A percentile compares a stretch with the other conserved stretches of the same genome.
Conservation (phyloP, 2,113 vertebrate species). For the Hiodon alosoides region DNA sequence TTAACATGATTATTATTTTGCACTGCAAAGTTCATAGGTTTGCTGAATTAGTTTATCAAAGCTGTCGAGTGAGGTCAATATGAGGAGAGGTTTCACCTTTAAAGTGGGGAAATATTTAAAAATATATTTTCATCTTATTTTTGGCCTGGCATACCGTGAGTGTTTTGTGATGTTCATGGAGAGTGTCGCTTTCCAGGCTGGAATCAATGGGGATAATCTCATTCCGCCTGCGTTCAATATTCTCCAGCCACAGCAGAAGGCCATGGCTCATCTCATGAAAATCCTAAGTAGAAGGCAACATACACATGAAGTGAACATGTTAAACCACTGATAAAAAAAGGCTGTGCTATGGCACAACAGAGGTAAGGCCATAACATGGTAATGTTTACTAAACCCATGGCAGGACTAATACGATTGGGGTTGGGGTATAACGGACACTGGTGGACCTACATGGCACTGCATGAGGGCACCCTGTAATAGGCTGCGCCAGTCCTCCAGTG, state of each 20-base stretch:
- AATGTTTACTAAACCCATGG: no score
- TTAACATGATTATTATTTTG: no score
- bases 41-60: no score
- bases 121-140: not conserved
- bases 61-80: no score
- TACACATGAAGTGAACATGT: not conserved
- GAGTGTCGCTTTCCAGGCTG: conserved; percentile 61
- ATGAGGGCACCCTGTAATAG: conserved; percentile 82
- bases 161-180: conserved; percentile 75
- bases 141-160: conserved; percentile 66
- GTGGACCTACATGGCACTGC: conserved; percentile 83
- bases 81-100: no score
- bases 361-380: no score
- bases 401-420: no score
- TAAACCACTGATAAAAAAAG: not conserved
- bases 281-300: conserved; percentile 61
- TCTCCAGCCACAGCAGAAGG: conserved; percentile 92
- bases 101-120: not conserved
- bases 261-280: conserved; percentile 96
- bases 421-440: not conserved
- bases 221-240: conserved; percentile 92
- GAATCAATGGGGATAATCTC: conserved; percentile 78
- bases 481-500: conserved; percentile 80
- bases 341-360: not conserved
- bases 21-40: no score